Percentiles rank a stretch among this genome's conserved stretches.
Evolutionary conservation across 2,113 vertebrate genomes (phyloP).

Genomic region (Erythrolamprus reginae): DNA sequence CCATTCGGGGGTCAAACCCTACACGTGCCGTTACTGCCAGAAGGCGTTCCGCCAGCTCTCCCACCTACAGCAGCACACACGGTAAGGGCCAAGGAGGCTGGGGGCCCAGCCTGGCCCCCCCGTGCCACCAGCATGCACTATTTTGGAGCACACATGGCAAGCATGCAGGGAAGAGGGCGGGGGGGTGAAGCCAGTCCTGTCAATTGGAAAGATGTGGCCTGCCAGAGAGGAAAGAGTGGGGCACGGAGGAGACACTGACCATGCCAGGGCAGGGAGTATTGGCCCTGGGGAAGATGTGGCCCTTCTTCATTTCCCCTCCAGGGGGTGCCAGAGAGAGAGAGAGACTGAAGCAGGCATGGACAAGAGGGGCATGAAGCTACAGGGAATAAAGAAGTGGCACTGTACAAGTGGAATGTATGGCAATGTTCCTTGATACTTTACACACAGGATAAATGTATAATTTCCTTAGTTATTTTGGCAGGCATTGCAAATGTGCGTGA

Average conservation of each 20-base stretch:
- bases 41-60: conserved; percentile 93
- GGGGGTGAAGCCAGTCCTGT: conserved; percentile 56
- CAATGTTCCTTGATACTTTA: conserved; percentile 54
- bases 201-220: conserved; percentile 55
- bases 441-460: conserved; percentile 36
- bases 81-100: conserved; percentile 85
- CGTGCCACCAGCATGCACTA: conserved; percentile 73
- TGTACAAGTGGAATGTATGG: conserved; percentile 47
- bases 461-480: neutral
- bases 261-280: conserved; percentile 53
- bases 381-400: conserved; percentile 22
- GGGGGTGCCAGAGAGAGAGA: conserved; percentile 48
- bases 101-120: conserved; percentile 61
- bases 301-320: conserved; percentile 29
- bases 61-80: conserved; percentile 98
- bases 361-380: conserved; percentile 29
- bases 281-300: conserved; percentile 38
- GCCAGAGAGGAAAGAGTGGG: conserved; percentile 61
- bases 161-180: conserved; percentile 73
- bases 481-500: conserved; percentile 11
- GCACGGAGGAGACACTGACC: conserved; percentile 60
- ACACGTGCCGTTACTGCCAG: conserved; percentile 86
- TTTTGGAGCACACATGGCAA: conserved; percentile 68
- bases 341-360: conserved; percentile 41
- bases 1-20: conserved; percentile 91